These are phyloP conservation scores for Sprattus sprattus DNA, from an alignment of 2,113 vertebrate genomes.

Conservation along the genomic window DNA sequence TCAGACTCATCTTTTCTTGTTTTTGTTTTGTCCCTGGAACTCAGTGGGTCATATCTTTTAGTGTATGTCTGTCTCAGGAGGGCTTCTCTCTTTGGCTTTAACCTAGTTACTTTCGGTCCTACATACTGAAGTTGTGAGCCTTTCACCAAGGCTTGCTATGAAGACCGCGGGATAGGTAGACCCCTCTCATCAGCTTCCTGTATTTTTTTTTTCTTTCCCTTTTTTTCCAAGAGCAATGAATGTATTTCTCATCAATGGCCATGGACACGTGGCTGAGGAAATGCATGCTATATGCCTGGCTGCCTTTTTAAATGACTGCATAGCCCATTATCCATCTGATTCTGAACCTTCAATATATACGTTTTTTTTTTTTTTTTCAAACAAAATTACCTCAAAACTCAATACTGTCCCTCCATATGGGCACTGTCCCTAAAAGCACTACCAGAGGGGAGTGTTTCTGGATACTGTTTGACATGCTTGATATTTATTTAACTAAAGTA, in stretches of 20 bases:
- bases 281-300: conserved; percentile 33
- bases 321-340: conserved; percentile 50
- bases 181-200: background rate
- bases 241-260: conserved; percentile 55
- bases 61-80: background rate
- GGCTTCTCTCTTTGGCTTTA: background rate
- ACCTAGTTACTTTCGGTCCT: background rate
- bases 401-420: conserved; percentile 63
- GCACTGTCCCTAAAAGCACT: conserved; percentile 54
- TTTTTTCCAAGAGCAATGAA: conserved; percentile 38
- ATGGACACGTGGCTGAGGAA: conserved; percentile 37
- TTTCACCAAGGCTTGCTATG: background rate
- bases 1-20: conserved; percentile 27
- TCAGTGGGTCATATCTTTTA: background rate
- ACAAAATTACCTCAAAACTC: conserved; percentile 75
- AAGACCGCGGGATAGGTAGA: background rate
- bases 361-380: conserved; percentile 43
- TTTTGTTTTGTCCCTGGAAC: conserved; percentile 34
- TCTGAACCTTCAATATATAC: background rate
- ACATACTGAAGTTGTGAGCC: background rate
- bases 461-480: conserved; percentile 57
- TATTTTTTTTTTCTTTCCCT: background rate
- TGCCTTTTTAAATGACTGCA: conserved; percentile 58
- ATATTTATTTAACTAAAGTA: conserved; percentile 81
- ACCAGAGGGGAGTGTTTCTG: conserved; percentile 53